Percentiles rank a stretch among this genome's conserved stretches.
phyloP scores from a whole-genome alignment of 2,888 invertebrate species.

The Sarcophaga carnaria region DNA sequence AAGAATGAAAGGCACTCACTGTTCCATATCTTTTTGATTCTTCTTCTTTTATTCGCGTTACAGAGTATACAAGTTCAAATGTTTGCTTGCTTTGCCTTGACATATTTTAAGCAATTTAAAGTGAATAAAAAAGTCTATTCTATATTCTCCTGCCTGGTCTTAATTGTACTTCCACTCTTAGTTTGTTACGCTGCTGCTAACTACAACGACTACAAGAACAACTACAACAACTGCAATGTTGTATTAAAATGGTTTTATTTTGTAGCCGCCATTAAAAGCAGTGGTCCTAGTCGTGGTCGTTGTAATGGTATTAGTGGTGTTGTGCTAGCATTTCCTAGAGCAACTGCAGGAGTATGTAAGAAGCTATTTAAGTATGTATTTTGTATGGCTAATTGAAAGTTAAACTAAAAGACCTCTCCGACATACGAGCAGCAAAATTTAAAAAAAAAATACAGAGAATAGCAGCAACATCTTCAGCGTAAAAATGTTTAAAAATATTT shows the following conservation, averaged over 20 bases:
- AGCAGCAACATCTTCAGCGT: background rate
- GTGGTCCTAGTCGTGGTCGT: background rate
- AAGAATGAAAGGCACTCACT: too few relatives aligned
- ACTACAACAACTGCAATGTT: background rate
- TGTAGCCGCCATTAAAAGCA: background rate
- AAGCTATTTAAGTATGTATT: slow-evolving; percentile 19
- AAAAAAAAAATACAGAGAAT: background rate
- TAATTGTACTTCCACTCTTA: slow-evolving; percentile 27
- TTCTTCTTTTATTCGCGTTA: too few relatives aligned
- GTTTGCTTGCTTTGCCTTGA: too few relatives aligned
- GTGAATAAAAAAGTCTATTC: background rate
- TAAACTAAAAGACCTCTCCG: slow-evolving; percentile 46
- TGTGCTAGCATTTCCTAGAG: background rate
- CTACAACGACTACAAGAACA: background rate
- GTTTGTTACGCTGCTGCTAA: background rate
- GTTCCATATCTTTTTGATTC: too few relatives aligned
- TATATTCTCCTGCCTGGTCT: background rate
- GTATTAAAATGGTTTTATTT: background rate
- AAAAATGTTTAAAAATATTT: background rate
- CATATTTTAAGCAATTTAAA: too few relatives aligned
- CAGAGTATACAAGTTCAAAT: too few relatives aligned
- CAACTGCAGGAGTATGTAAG: background rate
- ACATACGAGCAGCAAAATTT: slow-evolving; percentile 16
- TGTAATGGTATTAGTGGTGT: background rate
- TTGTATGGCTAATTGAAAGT: slow-evolving; percentile 62